Evolutionary conservation across 2,888 invertebrate species (phyloP), one percentile per base, ranked within the genome.

Genomic region (Brenthis daphne): DNA sequence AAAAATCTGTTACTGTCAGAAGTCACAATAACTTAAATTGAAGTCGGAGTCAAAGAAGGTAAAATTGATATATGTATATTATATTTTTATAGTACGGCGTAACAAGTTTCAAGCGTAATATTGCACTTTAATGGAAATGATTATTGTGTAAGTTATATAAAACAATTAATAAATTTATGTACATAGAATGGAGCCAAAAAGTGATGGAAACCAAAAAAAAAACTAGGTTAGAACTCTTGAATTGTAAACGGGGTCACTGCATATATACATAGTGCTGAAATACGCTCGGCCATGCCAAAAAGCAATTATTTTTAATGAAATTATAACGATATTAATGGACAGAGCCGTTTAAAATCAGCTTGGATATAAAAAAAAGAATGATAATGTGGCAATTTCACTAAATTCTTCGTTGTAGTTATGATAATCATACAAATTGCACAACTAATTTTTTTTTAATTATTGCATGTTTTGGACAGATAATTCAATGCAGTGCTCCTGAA

Each of bases 271-370:
- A 53, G 51, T 63, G 53, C 51, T 37, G 16, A 53, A 61, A 53
- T 33, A 53, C 20, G 20, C 37, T 53, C 33, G 53, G 61, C 37
- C 6, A 16, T 16, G 51, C 53, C 61, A 61, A 63, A 63, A 63
- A 53, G 61, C 61, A 63, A 63, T 63, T 63, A 63, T 53, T 63
- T 63, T 63, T 63, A 63, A 63, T 53, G 51, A 63, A 63, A 63
- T 63, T 53, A 63, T 63, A 37, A 51, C 53, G 37, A 63, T 53
- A 53, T 53, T 53, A 63, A 53, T 63, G 61, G 51, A 53, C 14
- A 63, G 29, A 61, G 20, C 6, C 16, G 51, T 61, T 51, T 16
- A 37, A 63, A 51, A 63, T 63, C 33, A 51, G 51, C 50, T 51
- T 51, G 6, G 51, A 29, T 29, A 24, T 1, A n/a, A 51, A 51